phyloP scores from a whole-genome alignment of 2,888 invertebrate genomes.

The Thymelicus sylvestris region DNA sequence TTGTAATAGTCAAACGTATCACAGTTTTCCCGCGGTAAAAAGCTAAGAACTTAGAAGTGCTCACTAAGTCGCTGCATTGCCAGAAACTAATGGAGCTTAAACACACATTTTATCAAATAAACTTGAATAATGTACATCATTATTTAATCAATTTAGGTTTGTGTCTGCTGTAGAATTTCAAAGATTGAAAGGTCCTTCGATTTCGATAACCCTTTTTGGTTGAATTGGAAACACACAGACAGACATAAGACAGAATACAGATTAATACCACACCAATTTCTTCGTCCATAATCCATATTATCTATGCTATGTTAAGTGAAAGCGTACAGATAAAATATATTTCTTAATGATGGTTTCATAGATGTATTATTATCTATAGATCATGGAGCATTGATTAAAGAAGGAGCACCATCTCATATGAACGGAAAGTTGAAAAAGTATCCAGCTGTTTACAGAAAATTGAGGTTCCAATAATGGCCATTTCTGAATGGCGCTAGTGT shows the following conservation, averaged over 20 bases:
- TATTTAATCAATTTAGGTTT: constrained; percentile 11
- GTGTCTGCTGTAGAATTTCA: constrained; percentile 3
- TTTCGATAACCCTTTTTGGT: constrained; percentile 26
- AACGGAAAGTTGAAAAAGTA: too few relatives aligned
- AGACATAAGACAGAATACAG: constrained; percentile 10
- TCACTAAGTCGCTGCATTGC: constrained; percentile 25
- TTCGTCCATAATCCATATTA: constrained; percentile 6
- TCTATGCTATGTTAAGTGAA: constrained; percentile 1
- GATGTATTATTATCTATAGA: too few relatives aligned
- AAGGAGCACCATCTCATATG: too few relatives aligned
- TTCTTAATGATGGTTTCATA: too few relatives aligned
- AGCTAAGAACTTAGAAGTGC: constrained; percentile 22
- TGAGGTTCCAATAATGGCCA: too few relatives aligned
- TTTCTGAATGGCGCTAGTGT: too few relatives aligned
- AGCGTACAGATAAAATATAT: constrained; percentile 10
- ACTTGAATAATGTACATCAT: constrained; percentile 19
- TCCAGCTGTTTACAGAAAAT: too few relatives aligned
- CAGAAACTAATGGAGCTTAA: constrained; percentile 17
- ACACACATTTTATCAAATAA: constrained; percentile 24
- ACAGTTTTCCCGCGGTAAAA: constrained; percentile 81
- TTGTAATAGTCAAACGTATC: constrained; percentile 80
- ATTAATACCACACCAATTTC: constrained; percentile 10
- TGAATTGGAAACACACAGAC: constrained; percentile 25
- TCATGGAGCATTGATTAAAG: too few relatives aligned
- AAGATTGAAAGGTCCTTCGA: constrained; percentile 17